Percentiles rank a stretch among this genome's conserved stretches.
Evolutionary conservation across 2,113 vertebrate genomes (phyloP).

Genomic region (Paralichthys olivaceus): DNA sequence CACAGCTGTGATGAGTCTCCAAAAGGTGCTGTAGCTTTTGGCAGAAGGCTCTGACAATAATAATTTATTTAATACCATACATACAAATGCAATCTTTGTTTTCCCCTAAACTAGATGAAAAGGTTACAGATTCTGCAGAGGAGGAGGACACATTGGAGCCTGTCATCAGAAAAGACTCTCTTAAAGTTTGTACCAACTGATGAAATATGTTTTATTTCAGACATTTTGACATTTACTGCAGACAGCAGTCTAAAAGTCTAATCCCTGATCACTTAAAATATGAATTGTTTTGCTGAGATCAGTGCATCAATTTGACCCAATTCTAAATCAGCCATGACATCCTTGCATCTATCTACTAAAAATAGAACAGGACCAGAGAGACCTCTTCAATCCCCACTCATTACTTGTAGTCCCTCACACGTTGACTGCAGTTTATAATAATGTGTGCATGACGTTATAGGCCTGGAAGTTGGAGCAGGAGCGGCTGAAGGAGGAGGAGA

Average conservation of each 20-base stretch:
- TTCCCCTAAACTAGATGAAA: slow-evolving; percentile 38
- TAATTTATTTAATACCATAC: accelerated
- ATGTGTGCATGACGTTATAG: slow-evolving; percentile 27
- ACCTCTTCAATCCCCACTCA: background rate
- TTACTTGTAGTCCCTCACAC: background rate
- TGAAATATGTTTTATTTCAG: background rate
- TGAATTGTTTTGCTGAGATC: no score
- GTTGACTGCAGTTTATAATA: background rate
- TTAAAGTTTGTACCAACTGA: slow-evolving; percentile 73
- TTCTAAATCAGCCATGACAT: no score
- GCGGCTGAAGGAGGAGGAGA: slow-evolving; percentile 57
- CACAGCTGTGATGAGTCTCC: slow-evolving; percentile 31
- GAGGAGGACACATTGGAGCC: slow-evolving; percentile 34
- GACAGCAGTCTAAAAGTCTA: background rate
- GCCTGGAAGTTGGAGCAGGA: slow-evolving; percentile 69
- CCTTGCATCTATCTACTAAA: background rate
- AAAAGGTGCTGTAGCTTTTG: slow-evolving; percentile 18
- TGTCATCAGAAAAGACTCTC: slow-evolving; percentile 73
- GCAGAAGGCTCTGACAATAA: accelerated
- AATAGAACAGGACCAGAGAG: background rate
- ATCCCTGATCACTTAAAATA: background rate
- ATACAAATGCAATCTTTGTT: background rate
- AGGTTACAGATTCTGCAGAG: background rate
- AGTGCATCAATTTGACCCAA: no score
- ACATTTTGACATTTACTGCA: background rate